Percentiles rank a stretch among this genome's conserved stretches.
Conservation (phyloP, 2,113 vertebrate species). For the Riparia riparia region DNA sequence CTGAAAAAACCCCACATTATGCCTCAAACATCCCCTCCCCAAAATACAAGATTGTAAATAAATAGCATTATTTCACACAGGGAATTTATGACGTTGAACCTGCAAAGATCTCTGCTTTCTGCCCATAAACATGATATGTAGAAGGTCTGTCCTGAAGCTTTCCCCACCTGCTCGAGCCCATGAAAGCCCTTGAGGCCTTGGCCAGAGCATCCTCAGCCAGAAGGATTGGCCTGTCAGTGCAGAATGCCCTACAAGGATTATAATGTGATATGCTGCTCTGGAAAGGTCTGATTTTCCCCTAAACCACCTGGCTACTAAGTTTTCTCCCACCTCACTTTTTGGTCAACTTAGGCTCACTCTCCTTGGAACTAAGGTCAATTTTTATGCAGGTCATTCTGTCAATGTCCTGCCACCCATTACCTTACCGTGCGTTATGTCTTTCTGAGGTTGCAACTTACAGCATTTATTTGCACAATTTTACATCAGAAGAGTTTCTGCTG, state of each 20-base stretch:
- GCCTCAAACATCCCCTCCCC: neutral
- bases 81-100: neutral
- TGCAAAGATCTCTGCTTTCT: neutral
- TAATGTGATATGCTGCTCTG: neutral
- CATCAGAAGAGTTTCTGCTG: neutral
- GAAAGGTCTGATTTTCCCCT: neutral
- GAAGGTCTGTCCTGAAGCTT: neutral
- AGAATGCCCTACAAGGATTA: neutral
- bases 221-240: neutral
- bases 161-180: fast-evolving
- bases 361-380: neutral
- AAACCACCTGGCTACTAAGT: neutral
- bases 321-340: neutral
- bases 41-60: neutral
- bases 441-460: neutral
- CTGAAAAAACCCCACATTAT: neutral
- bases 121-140: neutral
- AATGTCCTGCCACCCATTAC: neutral
- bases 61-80: neutral
- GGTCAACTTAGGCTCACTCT: neutral
- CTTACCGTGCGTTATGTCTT: neutral
- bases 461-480: neutral
- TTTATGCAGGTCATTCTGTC: neutral
- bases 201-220: neutral
- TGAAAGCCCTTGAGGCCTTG: neutral